Evolutionary conservation across 2,113 vertebrate species (phyloP), one percentile per base, ranked within the genome.

Genomic region (Pandion haliaetus): DNA sequence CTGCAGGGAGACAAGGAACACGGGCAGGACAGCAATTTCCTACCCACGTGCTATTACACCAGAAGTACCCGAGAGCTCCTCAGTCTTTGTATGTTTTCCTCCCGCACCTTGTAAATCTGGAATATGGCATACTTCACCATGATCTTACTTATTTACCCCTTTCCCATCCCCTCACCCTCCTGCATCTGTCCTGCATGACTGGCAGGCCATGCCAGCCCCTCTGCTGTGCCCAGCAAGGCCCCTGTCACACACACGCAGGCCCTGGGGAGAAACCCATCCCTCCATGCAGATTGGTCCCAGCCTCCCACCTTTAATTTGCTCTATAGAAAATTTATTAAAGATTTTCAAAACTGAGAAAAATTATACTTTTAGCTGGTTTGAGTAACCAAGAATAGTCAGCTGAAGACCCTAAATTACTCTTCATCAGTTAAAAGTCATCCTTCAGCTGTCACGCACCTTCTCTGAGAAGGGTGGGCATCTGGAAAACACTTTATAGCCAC

Each of bases 261-360:
- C 23, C 13, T 21, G 26, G 0, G 0, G 42, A 83, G 31, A 72
- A 70, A 55, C 61, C 19, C 0, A 0, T 28, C 28, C 54, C 31
- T 82, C 65, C n/a, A 26, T 0, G 0, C 42, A 61, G 32, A 14
- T 38, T 10, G 31, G 13, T 49, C 50, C 36, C 31, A 40, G 49
- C 18, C n/a, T 11, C n/a, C n/a, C 5, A 4, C 65, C 24, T 76
- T 31, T 8, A 19, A 70, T 34, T 36, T 34, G 14, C 52, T 44
- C 17, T 29, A 8, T 3, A 31, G 63, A 66, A 77, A 86, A 61
- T 12, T 4, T 13, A 34, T 2, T 8, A 54, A 8, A 59, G 11
- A 28, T 49, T 49, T 81, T 59, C 10, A 49, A 40, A 78, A 54
- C 31, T 23, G 49, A 36, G 31, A 54, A 38, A 7, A 88, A 66